Conservation (phyloP, 2,113 vertebrate species). For the Capreolus pygargus region DNA sequence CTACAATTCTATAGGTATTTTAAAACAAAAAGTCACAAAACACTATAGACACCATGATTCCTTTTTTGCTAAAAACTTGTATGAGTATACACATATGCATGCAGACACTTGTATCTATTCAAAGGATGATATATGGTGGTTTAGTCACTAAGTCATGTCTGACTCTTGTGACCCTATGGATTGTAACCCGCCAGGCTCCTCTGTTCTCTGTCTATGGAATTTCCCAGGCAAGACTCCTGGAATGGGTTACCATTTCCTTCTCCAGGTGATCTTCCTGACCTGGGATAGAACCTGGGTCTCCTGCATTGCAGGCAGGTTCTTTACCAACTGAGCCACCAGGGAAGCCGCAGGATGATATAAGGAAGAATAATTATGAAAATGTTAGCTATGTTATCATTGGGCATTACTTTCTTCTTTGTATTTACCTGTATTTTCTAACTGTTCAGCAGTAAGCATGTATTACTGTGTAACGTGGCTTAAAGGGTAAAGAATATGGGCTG, state of each 20-base stretch:
- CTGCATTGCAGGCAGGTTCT: not conserved
- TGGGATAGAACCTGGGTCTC: not conserved
- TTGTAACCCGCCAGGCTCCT: not conserved
- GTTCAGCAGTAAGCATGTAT: not conserved
- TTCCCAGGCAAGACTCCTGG: not conserved
- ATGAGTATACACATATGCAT: not conserved
- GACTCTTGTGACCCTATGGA: not conserved
- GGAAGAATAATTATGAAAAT: not conserved
- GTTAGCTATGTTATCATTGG: not conserved
- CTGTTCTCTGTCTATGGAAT: not conserved
- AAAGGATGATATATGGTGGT: not conserved
- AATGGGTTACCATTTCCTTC: not conserved
- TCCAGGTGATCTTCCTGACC: not conserved
- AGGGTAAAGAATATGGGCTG: not conserved
- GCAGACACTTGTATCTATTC: not conserved
- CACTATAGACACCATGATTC: not conserved
- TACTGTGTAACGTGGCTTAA: not conserved
- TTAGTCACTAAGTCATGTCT: not conserved
- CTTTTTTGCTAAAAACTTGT: not conserved
- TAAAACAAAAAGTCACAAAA: not conserved
- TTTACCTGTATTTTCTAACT: not conserved
- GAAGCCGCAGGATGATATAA: not conserved
- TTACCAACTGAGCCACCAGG: not conserved
- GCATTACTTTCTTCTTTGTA: not conserved
- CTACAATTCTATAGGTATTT: not conserved